phyloP scores from a whole-genome alignment of 2,113 vertebrate genomes.

The Aviceda subcristata region DNA sequence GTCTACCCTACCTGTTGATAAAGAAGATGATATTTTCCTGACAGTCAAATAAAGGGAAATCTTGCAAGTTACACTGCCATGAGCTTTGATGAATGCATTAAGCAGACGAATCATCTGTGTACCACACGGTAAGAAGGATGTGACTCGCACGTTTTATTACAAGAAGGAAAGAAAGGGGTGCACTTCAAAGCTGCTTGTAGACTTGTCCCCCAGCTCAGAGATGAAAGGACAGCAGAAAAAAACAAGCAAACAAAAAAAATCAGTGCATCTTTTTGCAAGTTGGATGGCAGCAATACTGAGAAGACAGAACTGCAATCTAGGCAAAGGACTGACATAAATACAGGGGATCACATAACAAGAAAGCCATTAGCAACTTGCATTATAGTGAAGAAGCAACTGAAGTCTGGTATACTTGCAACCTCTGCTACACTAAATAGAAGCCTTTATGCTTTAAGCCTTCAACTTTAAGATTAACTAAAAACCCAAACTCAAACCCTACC shows the following conservation, averaged over 20 bases:
- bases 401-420: background rate
- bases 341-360: background rate
- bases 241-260: no score
- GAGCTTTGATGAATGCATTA: background rate
- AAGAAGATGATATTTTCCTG: background rate
- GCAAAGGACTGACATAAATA: background rate
- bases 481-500: background rate
- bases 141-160: accelerated
- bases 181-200: background rate
- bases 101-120: background rate
- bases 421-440: background rate
- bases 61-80: background rate
- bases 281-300: background rate
- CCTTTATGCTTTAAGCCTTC: background rate
- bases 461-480: background rate
- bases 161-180: background rate
- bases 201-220: background rate
- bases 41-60: background rate
- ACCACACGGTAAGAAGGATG: background rate
- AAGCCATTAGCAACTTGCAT: background rate
- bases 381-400: background rate
- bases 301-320: background rate
- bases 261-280: background rate
- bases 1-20: background rate
- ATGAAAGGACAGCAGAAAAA: background rate